These are phyloP conservation scores for Hipparchia semele DNA, from an alignment of 2,888 invertebrate species.

Conservation along the genomic window DNA sequence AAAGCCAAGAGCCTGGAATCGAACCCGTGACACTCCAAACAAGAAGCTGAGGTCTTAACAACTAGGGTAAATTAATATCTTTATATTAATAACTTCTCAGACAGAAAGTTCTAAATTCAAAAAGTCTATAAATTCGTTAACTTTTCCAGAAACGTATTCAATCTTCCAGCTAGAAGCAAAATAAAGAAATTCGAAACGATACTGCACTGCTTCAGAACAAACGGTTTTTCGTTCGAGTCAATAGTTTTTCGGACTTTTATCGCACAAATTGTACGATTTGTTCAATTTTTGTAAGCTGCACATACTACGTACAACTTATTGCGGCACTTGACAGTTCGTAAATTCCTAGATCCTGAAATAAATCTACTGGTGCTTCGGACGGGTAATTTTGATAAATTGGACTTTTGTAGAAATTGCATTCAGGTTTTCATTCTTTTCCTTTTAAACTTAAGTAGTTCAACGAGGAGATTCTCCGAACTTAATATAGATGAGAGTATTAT, in stretches of 20 bases:
- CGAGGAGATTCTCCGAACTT: too few species aligned
- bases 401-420: conserved; percentile 11
- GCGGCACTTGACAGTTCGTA: conserved; percentile 34
- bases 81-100: neutral
- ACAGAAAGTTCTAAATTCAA: neutral
- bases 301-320: conserved; percentile 34
- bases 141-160: conserved; percentile 5
- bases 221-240: conserved; percentile 12
- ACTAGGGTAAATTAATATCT: too few species aligned
- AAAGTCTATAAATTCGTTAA: conserved; percentile 7
- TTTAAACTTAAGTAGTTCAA: neutral
- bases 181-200: conserved; percentile 9
- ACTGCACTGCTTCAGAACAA: neutral
- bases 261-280: conserved; percentile 26
- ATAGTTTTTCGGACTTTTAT: conserved; percentile 20
- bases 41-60: too few species aligned
- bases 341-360: conserved; percentile 31
- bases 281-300: conserved; percentile 24
- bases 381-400: conserved; percentile 24
- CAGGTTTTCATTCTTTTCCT: neutral
- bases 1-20: too few species aligned
- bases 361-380: conserved; percentile 32
- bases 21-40: too few species aligned
- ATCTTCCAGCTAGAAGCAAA: neutral
- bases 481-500: too few species aligned